Evolutionary conservation across 2,797 vertebrate genomes (phyloP).

Genomic region (Syngnathus acus): DNA sequence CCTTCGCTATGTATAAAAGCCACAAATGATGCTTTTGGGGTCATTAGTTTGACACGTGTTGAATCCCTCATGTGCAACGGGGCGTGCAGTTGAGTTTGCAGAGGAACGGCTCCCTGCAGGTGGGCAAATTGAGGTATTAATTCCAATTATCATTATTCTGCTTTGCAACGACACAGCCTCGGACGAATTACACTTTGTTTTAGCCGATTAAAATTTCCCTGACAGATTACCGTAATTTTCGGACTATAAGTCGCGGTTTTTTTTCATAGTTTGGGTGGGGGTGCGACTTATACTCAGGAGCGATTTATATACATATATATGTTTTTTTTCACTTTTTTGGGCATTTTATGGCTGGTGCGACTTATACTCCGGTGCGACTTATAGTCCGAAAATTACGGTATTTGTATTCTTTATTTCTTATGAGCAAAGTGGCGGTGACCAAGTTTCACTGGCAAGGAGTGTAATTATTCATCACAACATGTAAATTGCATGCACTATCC

Average conservation of each 20-base stretch:
- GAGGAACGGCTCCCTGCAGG: conserved; percentile 44
- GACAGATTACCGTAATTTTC: too few relatives aligned
- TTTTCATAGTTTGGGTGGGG: too few relatives aligned
- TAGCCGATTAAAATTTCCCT: not conserved
- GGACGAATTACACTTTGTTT: not conserved
- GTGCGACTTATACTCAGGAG: too few relatives aligned
- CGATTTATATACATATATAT: too few relatives aligned
- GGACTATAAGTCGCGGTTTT: too few relatives aligned
- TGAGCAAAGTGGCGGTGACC: too few relatives aligned
- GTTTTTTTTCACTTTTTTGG: too few relatives aligned
- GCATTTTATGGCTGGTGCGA: too few relatives aligned
- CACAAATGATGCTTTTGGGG: conserved; percentile 21
- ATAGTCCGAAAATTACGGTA: too few relatives aligned
- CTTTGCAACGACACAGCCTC: conserved; percentile 48
- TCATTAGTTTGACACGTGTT: conserved; percentile 36
- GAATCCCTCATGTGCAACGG: conserved; percentile 41
- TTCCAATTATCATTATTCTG: conserved; percentile 58
- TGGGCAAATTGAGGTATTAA: conserved; percentile 42
- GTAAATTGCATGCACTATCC: not conserved
- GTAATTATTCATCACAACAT: not conserved
- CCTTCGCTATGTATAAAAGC: conserved; percentile 14
- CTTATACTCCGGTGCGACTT: too few relatives aligned
- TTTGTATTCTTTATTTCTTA: too few relatives aligned
- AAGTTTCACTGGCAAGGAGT: too few relatives aligned
- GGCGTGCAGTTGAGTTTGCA: conserved; percentile 26